Evolutionary conservation across 2,888 invertebrate species (phyloP).

Genomic region (Eupeodes latifasciatus): DNA sequence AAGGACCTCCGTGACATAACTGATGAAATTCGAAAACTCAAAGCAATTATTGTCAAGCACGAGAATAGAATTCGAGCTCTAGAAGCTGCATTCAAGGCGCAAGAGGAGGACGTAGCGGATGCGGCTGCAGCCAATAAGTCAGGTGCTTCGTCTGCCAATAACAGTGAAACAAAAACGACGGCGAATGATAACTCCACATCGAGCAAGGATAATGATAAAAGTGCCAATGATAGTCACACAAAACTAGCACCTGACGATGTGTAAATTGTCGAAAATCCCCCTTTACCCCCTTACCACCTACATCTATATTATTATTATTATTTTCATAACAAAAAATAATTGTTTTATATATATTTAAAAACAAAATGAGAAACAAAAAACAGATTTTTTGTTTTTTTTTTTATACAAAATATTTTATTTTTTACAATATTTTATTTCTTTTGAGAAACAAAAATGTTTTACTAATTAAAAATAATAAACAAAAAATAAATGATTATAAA

Average conservation of each 20-base stretch:
- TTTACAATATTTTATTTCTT: constrained; percentile 57
- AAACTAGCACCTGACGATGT: constrained; percentile 81
- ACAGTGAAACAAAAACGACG: constrained; percentile 76
- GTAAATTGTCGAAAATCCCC: constrained; percentile 76
- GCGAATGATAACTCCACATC: constrained; percentile 69
- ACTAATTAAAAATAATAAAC: constrained; percentile 49
- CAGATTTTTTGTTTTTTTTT: constrained; percentile 59
- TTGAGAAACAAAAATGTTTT: constrained; percentile 64
- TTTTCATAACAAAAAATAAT: constrained; percentile 69
- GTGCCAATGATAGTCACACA: constrained; percentile 77
- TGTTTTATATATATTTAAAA: constrained; percentile 69
- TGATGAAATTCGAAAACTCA: constrained; percentile 95
- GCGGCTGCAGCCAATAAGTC: constrained; percentile 59
- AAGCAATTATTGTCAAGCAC: constrained; percentile 97
- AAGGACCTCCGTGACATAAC: constrained; percentile 91
- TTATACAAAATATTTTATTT: constrained; percentile 68
- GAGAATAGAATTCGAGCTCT: constrained; percentile 88
- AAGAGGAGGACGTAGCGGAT: constrained; percentile 80
- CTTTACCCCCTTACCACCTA: constrained; percentile 59
- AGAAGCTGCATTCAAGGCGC: constrained; percentile 82
- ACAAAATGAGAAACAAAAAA: constrained; percentile 41
- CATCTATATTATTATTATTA: constrained; percentile 56
- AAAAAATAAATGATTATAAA: constrained; percentile 56
- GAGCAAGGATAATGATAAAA: constrained; percentile 78
- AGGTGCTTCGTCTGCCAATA: constrained; percentile 76